Evolutionary conservation across 2,797 vertebrate genomes (phyloP).

Genomic region (Esox lucius): DNA sequence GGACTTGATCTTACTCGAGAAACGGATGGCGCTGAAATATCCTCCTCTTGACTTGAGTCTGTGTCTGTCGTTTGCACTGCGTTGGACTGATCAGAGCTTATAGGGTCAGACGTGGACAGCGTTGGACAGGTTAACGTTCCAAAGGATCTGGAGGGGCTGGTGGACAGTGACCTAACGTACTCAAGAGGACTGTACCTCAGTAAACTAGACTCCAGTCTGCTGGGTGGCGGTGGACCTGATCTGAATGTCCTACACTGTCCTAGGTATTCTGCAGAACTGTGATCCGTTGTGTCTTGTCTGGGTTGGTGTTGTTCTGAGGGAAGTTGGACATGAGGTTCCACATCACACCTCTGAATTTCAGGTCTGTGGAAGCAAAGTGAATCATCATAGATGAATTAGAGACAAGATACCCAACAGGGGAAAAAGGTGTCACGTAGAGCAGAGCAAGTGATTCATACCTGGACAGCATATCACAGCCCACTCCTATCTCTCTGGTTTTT

Average conservation of each 20-base stretch:
- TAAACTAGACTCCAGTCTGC: conserved; percentile 73
- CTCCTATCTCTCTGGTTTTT: conserved; percentile 86
- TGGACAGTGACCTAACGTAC: conserved; percentile 69
- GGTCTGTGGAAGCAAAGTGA: conserved; percentile 61
- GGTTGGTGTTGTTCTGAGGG: conserved; percentile 36
- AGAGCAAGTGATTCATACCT: conserved; percentile 77
- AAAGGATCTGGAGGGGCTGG: conserved; percentile 23
- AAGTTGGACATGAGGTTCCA: conserved; percentile 32
- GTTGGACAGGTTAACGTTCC: conserved; percentile 21
- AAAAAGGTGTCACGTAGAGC: neutral
- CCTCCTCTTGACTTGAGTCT: conserved; percentile 27
- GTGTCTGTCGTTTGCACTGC: conserved; percentile 24
- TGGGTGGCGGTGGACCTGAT: conserved; percentile 48
- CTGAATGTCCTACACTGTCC: conserved; percentile 45
- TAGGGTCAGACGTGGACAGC: conserved; percentile 25
- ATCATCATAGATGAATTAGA: conserved; percentile 38
- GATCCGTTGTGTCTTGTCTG: conserved; percentile 29
- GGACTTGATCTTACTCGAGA: conserved; percentile 51
- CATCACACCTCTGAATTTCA: conserved; percentile 45
- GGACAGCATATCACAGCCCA: conserved; percentile 83
- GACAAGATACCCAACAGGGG: neutral
- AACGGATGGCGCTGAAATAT: conserved; percentile 20
- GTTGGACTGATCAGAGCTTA: conserved; percentile 26
- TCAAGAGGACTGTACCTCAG: conserved; percentile 71
- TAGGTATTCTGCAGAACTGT: conserved; percentile 22